Evolutionary conservation across 2,888 invertebrate species (phyloP).

Genomic region (Metallyticus violacea): DNA sequence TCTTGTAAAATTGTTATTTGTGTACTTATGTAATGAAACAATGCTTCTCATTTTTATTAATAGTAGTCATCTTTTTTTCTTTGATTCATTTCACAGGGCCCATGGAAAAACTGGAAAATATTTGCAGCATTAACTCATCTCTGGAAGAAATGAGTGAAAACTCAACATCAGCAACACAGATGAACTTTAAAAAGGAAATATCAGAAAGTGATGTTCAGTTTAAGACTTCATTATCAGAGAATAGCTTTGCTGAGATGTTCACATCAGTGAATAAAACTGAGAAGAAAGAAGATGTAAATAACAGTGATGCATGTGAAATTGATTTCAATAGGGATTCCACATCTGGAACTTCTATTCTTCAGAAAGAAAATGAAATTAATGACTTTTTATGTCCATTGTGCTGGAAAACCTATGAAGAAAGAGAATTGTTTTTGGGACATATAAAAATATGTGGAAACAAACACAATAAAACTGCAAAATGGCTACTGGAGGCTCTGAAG

Average conservation of each 20-base stretch:
- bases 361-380: not conserved
- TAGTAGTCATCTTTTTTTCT: not conserved
- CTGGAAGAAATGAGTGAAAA: not conserved
- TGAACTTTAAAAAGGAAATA: not conserved
- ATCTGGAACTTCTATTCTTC: no score
- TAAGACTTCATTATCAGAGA: not conserved
- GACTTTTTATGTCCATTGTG: slow-evolving; percentile 42
- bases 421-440: slow-evolving; percentile 37
- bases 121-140: not conserved
- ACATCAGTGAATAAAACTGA: not conserved
- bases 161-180: not conserved
- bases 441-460: slow-evolving; percentile 46
- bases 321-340: not conserved
- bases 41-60: not conserved
- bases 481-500: slow-evolving; percentile 44
- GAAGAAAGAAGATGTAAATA: not conserved
- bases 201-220: not conserved
- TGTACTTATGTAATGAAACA: no score
- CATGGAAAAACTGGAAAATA: not conserved
- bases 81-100: not conserved
- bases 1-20: no score
- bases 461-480: slow-evolving; percentile 44
- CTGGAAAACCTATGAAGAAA: slow-evolving; percentile 42
- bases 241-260: not conserved
- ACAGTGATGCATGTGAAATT: not conserved